Conservation (phyloP, 2,888 invertebrate species). For the Machimus atricapillus region DNA sequence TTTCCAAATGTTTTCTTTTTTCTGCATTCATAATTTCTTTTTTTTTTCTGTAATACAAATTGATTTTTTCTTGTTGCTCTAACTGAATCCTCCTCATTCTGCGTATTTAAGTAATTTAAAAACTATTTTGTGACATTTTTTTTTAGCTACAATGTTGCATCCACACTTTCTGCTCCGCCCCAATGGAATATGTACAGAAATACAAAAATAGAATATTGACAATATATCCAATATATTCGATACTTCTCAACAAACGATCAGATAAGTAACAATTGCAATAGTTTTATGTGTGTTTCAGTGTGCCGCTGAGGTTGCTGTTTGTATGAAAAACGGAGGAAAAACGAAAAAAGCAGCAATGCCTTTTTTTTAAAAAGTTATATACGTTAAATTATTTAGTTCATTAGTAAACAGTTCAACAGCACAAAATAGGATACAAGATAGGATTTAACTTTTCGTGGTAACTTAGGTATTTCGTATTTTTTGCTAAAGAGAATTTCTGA, state of each 20-base stretch:
- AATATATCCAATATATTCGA: neutral
- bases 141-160: neutral
- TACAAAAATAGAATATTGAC: constrained; percentile 25
- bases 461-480: neutral
- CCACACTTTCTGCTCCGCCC: neutral
- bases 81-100: neutral
- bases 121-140: constrained; percentile 4
- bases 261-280: constrained; percentile 2
- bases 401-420: neutral
- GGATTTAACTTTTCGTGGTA: neutral
- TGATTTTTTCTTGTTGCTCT: neutral
- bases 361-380: neutral
- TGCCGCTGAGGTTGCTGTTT: neutral
- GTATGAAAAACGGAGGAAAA: neutral
- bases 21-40: neutral
- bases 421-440: neutral
- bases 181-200: neutral
- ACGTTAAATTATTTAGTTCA: neutral
- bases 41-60: neutral
- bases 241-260: neutral
- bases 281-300: neutral
- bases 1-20: neutral
- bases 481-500: neutral
- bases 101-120: neutral
- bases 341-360: neutral